Evolutionary conservation across 2,113 vertebrate genomes (phyloP).

Genomic region (Trochalopteron elliotii): DNA sequence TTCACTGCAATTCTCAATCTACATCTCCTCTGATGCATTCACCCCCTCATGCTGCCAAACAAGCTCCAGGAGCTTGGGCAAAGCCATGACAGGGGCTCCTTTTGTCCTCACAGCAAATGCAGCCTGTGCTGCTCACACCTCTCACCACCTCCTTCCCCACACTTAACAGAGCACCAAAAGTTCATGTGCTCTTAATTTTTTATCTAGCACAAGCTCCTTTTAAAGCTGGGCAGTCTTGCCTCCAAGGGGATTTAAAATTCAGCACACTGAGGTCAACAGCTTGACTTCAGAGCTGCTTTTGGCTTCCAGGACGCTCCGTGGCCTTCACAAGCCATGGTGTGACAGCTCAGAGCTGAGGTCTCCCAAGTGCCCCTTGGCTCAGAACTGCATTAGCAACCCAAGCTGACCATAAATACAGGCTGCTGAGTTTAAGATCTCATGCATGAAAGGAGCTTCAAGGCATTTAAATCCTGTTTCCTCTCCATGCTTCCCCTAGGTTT

Average conservation of each 20-base stretch:
- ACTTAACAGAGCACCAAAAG: fast-evolving
- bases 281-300: background rate
- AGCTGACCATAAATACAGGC: background rate
- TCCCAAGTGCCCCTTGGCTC: background rate
- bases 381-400: background rate
- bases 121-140: fast-evolving
- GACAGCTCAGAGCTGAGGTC: background rate
- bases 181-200: background rate
- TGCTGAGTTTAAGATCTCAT: background rate
- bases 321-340: fast-evolving
- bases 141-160: background rate
- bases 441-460: background rate
- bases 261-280: background rate
- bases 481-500: background rate
- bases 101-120: background rate
- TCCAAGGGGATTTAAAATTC: background rate
- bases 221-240: background rate
- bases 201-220: background rate
- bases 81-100: background rate
- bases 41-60: background rate
- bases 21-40: background rate
- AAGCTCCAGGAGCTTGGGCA: background rate
- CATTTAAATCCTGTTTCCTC: background rate
- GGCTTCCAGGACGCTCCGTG: background rate
- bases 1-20: background rate